Base-by-base conservation (phyloP, 37 sponge, comb jelly and placozoan genomes). In the Lycopodina hypogea region DNA sequence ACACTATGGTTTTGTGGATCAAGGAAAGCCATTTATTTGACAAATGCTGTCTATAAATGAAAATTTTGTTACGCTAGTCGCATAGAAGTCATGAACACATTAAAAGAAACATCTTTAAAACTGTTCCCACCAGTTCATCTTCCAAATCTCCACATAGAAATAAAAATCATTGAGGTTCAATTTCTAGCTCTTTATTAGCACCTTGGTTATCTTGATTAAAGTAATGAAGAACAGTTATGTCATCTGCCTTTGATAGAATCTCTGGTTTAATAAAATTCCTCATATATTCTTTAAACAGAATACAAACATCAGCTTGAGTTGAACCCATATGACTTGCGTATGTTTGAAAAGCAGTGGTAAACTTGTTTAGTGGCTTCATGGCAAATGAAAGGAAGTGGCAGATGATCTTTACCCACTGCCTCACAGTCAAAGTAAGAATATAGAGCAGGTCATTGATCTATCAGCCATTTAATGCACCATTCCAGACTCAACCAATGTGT, bases 401-500 rank as follows among this genome's bases (percentile, higher is more conserved):
- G 50, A 82, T 23, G 3, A 74, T 48, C 42, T 74, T 82, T 0
- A 68, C 58, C 40, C 21, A 17, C 84, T 36, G 26, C 58, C 50
- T 83, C 41, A 14, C 71, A 56, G 39, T 83, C 76, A 33, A 83
- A 83, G 42, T 75, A 83, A 26, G 76, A 36, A 67, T 68, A 67
- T 24, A 83, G 69, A 30, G 76, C 84, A 62, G 68, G 69, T 76
- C 76, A 75, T 35, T 83, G 84, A 52, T 83, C 70, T 7, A 83
- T 17, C 1, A 75, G 23, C 7, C 84, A 64, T 29, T 75, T 75
- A 26, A 83, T 24, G 45, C 84, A 83, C 7, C 84, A 56, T 53
- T 77, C 53, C 59, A 84, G 33, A 38, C 75, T 79, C 41, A 85
- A 59, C 84, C 84, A 84, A 26, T 75, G 75, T 51, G 83, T 74